These are phyloP conservation scores for Lepidonotus clava DNA, from an alignment of 2,888 invertebrate genomes.

Conservation along the genomic window DNA sequence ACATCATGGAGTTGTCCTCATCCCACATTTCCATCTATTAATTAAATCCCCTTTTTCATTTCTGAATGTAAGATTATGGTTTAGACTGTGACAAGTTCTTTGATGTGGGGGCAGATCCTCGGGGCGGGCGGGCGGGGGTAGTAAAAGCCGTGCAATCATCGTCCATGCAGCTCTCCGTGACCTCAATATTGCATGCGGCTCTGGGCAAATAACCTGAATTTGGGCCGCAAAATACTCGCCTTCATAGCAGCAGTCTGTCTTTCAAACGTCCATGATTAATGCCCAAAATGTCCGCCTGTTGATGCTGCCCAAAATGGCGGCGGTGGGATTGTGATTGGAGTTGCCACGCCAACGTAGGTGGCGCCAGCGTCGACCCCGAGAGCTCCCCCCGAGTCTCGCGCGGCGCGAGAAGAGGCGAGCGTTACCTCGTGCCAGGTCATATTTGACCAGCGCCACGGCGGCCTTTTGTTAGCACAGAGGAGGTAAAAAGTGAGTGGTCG, in stretches of 20 bases:
- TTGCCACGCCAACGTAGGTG: not conserved
- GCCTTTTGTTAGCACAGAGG: too few species aligned
- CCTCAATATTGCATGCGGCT: not conserved
- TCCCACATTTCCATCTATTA: too few species aligned
- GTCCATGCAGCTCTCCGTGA: not conserved
- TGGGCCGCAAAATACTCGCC: not conserved
- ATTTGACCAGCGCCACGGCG: too few species aligned
- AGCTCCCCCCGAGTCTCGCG: not conserved
- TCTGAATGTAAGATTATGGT: too few species aligned
- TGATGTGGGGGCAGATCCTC: too few species aligned
- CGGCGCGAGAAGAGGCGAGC: not conserved
- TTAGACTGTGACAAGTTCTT: too few species aligned
- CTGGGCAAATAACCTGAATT: not conserved
- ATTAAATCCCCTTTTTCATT: too few species aligned
- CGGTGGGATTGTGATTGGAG: slow-evolving; percentile 7
- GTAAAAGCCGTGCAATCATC: not conserved
- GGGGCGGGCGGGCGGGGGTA: too few species aligned
- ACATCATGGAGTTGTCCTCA: too few species aligned
- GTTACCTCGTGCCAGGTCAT: too few species aligned
- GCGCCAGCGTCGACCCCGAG: not conserved
- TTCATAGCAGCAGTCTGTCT: not conserved
- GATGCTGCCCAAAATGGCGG: not conserved
- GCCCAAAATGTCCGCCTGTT: not conserved
- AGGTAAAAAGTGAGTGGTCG: too few species aligned
- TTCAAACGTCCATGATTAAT: not conserved